Base-by-base conservation (phyloP, 2,797 vertebrate genomes). In the Spheniscus humboldti region DNA sequence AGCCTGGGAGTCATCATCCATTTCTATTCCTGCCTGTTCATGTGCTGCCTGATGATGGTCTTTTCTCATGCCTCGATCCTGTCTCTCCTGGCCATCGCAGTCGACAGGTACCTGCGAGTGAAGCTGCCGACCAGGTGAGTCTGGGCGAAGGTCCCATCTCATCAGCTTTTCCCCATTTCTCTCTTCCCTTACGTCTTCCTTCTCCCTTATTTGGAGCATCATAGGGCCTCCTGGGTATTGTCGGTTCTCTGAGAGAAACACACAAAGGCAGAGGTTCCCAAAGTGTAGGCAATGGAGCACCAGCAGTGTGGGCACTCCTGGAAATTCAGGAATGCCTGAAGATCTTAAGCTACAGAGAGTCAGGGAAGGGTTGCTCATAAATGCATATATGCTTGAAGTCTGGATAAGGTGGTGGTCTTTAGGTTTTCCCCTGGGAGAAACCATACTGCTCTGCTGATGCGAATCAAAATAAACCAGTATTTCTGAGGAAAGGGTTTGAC, bases 41-140 rank as follows among this genome's bases (percentile, higher is more conserved):
- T 98, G 94, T 97, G 97, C 97, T 99, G 98, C 48, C 69, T 98
- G 17, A 72, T 98, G 77, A 77, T 99, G 15, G 93, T 98, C 89
- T 97, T 98, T 92, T 98, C 98, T 2, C 98, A 98, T 5, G 98
- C 98, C 37, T 99, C 98, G 3, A 98, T 98, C 92, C 97, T 99
- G 87, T 98, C 98, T 20, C 95, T 99, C 94, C 95, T 98, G 7
- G 98, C 98, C 37, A 98, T 99, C 10, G 98, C 98, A 0, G 96
- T 98, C 79, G 98, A 99, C 96, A 96, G 98, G 39, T 99, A 98
- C 93, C 96, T 99, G 71, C 91, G 98, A 11, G 96, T 98, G 48
- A 98, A 98, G 92, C 98, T 97, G 3, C 98, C 97, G 0, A 91
- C 98, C 75, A 93, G 97, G 99, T 98, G 93, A 90, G 90, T 55